These are phyloP conservation scores for Lasioglossum marginatum DNA, from an alignment of 2,888 invertebrate species.

Conservation along the genomic window DNA sequence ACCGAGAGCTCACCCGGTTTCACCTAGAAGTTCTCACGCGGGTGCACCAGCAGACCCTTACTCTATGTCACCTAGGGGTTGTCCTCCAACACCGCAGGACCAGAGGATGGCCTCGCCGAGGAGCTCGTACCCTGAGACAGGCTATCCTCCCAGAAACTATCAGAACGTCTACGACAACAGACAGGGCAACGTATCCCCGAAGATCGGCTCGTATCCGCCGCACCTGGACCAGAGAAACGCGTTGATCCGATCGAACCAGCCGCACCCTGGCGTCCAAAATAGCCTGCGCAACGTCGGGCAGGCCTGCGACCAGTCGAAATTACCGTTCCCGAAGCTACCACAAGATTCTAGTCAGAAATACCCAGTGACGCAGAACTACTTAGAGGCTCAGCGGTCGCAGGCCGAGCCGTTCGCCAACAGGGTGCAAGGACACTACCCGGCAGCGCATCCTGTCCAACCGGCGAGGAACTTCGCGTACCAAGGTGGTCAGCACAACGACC, in stretches of 20 bases:
- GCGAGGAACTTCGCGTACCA: conserved; percentile 54
- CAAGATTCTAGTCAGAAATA: conserved; percentile 73
- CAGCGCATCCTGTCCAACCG: conserved; percentile 62
- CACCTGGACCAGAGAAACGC: conserved; percentile 74
- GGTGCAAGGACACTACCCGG: conserved; percentile 68
- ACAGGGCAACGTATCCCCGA: conserved; percentile 74
- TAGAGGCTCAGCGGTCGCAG: conserved; percentile 71
- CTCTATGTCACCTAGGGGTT: conserved; percentile 75
- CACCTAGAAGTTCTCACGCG: conserved; percentile 79
- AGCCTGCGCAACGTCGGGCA: conserved; percentile 67
- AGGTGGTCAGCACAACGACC: conserved; percentile 60
- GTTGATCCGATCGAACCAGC: conserved; percentile 61
- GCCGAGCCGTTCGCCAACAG: conserved; percentile 67
- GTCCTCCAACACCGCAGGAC: conserved; percentile 77
- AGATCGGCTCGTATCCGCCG: conserved; percentile 67
- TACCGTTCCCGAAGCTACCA: conserved; percentile 61
- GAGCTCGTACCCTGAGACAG: conserved; percentile 76
- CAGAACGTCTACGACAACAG: conserved; percentile 74
- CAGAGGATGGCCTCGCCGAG: conserved; percentile 78
- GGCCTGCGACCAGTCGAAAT: conserved; percentile 69
- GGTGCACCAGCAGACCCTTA: conserved; percentile 76
- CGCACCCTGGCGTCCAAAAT: conserved; percentile 57
- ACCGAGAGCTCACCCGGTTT: conserved; percentile 77
- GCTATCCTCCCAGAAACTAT: conserved; percentile 75
- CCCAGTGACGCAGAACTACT: conserved; percentile 68